Evolutionary conservation across 2,113 vertebrate species (phyloP).

Genomic region (Pteronura brasiliensis): DNA sequence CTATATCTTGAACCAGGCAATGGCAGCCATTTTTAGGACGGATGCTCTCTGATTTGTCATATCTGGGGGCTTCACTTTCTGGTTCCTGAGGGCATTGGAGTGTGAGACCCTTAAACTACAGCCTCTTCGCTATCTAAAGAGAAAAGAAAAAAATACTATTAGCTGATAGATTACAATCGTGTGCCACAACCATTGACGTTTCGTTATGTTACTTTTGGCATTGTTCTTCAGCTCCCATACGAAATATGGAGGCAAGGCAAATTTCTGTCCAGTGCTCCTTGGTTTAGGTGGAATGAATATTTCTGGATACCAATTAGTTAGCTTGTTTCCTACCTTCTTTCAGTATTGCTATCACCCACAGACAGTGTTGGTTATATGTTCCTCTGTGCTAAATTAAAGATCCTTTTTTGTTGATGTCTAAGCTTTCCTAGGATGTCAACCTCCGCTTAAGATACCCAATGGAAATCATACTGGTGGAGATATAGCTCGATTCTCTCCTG

Average conservation of each 20-base stretch:
- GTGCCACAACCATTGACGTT: background rate
- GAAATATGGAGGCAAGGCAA: background rate
- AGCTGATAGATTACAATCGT: background rate
- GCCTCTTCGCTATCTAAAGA: background rate
- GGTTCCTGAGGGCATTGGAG: background rate
- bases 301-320: background rate
- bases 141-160: background rate
- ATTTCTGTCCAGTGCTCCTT: background rate
- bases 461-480: constrained; percentile 65
- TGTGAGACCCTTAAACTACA: background rate
- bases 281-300: background rate
- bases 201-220: background rate
- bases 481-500: constrained; percentile 37
- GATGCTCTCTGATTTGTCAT: background rate
- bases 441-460: constrained; percentile 55
- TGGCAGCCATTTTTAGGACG: background rate
- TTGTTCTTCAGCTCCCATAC: background rate
- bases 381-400: constrained; percentile 26
- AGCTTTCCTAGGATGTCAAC: constrained; percentile 64
- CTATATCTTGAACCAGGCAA: background rate
- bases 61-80: background rate
- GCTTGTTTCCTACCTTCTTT: background rate
- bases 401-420: background rate
- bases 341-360: background rate
- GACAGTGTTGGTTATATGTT: background rate